These are phyloP conservation scores for Junonia oenone DNA, from an alignment of 2,888 invertebrate species.

Conservation along the genomic window DNA sequence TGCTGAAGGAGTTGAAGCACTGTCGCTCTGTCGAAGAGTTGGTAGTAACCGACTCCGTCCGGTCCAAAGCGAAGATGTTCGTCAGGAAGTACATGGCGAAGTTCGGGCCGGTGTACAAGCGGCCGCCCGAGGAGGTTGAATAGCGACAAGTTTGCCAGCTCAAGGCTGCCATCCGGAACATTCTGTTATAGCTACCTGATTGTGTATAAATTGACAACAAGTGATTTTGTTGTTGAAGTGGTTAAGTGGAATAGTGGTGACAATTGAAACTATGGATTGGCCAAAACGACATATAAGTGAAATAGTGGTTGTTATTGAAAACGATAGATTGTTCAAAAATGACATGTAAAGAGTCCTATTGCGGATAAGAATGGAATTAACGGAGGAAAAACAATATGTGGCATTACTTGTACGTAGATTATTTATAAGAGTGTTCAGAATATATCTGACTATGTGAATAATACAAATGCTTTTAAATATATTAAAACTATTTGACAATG, in stretches of 20 bases:
- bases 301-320: no score
- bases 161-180: conserved; percentile 22
- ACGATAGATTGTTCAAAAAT: no score
- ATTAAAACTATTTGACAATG: not conserved
- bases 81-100: conserved; percentile 97
- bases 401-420: not conserved
- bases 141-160: conserved; percentile 39
- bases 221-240: no score
- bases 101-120: conserved; percentile 89
- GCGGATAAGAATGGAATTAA: not conserved
- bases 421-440: not conserved
- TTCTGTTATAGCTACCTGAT: conserved; percentile 8
- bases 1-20: conserved; percentile 96
- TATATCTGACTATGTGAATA: not conserved
- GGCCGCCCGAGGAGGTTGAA: conserved; percentile 83
- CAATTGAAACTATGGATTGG: not conserved
- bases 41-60: conserved; percentile 93
- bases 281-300: not conserved
- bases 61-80: conserved; percentile 96
- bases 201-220: not conserved
- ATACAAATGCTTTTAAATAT: not conserved
- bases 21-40: conserved; percentile 91
- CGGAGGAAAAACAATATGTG: not conserved
- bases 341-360: no score
- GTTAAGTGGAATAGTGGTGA: no score